Evolutionary conservation across 2,888 invertebrate species (phyloP).

Genomic region (Ophioninae sp.): DNA sequence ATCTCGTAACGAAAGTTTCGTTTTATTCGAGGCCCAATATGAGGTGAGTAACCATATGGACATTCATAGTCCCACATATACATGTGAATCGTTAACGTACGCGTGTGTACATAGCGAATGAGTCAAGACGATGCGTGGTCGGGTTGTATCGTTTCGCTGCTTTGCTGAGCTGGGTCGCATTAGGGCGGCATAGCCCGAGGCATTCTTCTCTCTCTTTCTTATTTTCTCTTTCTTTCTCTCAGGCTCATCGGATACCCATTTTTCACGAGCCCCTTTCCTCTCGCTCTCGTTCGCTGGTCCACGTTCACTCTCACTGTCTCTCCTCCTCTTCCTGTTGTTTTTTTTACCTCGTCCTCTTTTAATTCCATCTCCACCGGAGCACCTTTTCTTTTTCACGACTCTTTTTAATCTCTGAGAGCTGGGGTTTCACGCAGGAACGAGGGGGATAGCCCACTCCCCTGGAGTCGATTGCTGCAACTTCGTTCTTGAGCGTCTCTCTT

Average conservation of each 20-base stretch:
- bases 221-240: constrained; percentile 70
- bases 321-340: constrained; percentile 6
- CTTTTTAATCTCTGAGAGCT: constrained; percentile 71
- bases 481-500: constrained; percentile 27
- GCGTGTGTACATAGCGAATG: constrained; percentile 10
- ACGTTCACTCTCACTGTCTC: constrained; percentile 26
- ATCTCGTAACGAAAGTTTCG: background rate
- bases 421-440: constrained; percentile 57
- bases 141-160: constrained; percentile 68
- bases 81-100: background rate
- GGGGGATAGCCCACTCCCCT: constrained; percentile 58
- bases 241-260: constrained; percentile 74
- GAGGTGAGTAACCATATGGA: no score
- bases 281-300: constrained; percentile 25
- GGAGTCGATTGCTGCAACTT: constrained; percentile 38
- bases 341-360: constrained; percentile 59
- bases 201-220: constrained; percentile 71
- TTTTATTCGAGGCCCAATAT: no score
- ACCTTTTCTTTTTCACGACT: constrained; percentile 67
- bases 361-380: constrained; percentile 69
- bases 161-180: constrained; percentile 77
- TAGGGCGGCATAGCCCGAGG: constrained; percentile 75
- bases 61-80: background rate
- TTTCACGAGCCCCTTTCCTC: constrained; percentile 71
- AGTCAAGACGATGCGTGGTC: constrained; percentile 58